Conservation (phyloP, 2,888 invertebrate genomes). For the Drosophila infuscata region DNA sequence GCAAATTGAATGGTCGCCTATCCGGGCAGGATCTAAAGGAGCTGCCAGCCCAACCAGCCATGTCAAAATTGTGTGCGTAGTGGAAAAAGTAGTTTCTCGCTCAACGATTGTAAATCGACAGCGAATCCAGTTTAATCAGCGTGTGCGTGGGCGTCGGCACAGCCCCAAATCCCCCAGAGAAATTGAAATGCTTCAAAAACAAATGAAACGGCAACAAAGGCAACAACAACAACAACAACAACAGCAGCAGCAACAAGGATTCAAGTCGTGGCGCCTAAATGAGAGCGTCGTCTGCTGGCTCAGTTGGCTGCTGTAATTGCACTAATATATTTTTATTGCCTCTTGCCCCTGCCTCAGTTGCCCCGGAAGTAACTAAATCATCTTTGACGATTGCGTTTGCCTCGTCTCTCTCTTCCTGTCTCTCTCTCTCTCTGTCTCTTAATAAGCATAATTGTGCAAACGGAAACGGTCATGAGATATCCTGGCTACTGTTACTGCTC, state of each 20-base stretch:
- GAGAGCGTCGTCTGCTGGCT: constrained; percentile 60
- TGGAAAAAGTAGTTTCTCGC: constrained; percentile 54
- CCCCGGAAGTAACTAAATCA: constrained; percentile 82
- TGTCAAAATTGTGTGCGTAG: constrained; percentile 46
- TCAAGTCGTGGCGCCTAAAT: constrained; percentile 59
- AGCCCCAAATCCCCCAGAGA: constrained; percentile 62
- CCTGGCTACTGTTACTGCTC: constrained; percentile 35
- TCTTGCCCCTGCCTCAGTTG: constrained; percentile 30
- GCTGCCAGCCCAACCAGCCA: constrained; percentile 12
- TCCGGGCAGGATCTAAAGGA: constrained; percentile 32
- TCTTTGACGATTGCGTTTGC: constrained; percentile 77
- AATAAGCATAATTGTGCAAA: constrained; percentile 83
- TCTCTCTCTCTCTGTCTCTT: constrained; percentile 52
- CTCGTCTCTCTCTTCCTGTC: neutral
- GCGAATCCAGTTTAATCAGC: constrained; percentile 75
- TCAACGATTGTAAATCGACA: constrained; percentile 52
- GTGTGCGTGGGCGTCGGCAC: constrained; percentile 38
- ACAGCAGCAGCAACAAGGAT: constrained; percentile 20
- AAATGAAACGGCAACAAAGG: constrained; percentile 61
- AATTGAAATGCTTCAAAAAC: constrained; percentile 78
- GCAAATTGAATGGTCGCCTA: constrained; percentile 75
- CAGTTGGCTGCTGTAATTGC: constrained; percentile 81
- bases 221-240: neutral
- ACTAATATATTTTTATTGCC: constrained; percentile 83
- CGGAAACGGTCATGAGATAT: constrained; percentile 81